Conservation (phyloP, 2,113 vertebrate species). For the Phocoena sinus region DNA sequence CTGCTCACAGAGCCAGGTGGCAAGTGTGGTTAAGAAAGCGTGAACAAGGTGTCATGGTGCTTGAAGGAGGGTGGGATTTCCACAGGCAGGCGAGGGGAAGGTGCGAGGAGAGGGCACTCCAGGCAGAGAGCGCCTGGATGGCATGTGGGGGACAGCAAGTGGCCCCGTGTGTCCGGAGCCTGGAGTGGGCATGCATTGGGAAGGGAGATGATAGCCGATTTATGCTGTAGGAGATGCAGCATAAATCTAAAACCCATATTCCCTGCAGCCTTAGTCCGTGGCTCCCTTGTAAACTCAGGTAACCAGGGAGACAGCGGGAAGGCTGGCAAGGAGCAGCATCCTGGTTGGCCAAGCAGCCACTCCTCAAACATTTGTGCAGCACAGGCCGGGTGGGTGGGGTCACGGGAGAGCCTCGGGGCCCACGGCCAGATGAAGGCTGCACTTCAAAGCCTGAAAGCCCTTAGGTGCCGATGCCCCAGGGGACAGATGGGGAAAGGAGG, state of each 20-base stretch:
- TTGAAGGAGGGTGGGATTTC: neutral
- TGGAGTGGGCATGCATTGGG: neutral
- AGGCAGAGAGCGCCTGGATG: neutral
- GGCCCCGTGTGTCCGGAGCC: neutral
- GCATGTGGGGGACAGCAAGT: neutral
- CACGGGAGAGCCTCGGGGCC: accelerated
- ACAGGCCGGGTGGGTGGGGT: neutral
- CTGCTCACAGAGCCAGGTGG: neutral
- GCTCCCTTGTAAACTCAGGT: neutral
- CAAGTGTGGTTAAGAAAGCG: neutral
- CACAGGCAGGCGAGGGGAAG: neutral
- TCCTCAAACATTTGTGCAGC: constrained; percentile 23
- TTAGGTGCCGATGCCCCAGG: accelerated
- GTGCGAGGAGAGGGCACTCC: neutral
- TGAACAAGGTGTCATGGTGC: neutral
- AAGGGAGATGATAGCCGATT: neutral
- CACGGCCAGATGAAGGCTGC: neutral
- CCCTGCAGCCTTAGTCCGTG: accelerated
- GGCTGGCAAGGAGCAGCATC: neutral
- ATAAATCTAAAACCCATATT: neutral
- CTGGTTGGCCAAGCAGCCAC: neutral
- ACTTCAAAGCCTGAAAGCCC: neutral
- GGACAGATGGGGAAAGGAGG: neutral
- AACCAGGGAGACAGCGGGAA: neutral
- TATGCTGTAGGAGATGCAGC: neutral